A percentile compares a stretch with the other conserved stretches of the same genome.
Conservation (phyloP, 2,888 invertebrate species). For the Tolmerus cingulatus region DNA sequence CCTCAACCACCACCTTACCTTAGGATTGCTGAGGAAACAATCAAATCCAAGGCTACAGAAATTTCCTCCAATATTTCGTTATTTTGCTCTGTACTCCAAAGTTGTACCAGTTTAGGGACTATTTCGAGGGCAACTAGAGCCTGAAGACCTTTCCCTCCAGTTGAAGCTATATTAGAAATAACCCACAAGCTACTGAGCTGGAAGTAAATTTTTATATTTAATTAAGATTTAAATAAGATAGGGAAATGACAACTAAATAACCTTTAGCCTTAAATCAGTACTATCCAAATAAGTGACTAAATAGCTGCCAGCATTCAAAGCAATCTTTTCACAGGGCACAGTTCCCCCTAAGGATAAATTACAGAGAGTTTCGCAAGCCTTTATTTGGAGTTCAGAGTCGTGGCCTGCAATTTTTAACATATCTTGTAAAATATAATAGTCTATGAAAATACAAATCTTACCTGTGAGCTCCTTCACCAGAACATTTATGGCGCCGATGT, state of each 20-base stretch:
- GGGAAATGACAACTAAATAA: background rate
- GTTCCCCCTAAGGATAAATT: constrained; percentile 59
- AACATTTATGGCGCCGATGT: constrained; percentile 58
- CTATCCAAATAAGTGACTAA: constrained; percentile 57
- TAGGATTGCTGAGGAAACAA: constrained; percentile 46
- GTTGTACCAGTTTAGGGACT: constrained; percentile 55
- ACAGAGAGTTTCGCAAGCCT: constrained; percentile 59
- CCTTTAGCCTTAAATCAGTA: constrained; percentile 54
- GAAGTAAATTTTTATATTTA: background rate
- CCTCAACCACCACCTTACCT: background rate
- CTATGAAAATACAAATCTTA: constrained; percentile 29
- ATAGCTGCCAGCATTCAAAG: constrained; percentile 57
- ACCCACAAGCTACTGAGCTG: constrained; percentile 58
- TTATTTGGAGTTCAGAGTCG: constrained; percentile 55
- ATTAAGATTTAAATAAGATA: background rate
- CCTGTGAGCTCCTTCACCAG: constrained; percentile 61
- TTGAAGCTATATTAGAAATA: constrained; percentile 57
- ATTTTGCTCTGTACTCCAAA: constrained; percentile 51
- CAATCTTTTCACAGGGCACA: constrained; percentile 58
- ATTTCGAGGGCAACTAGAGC: constrained; percentile 57
- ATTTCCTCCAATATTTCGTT: constrained; percentile 56
- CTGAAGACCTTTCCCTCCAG: constrained; percentile 54
- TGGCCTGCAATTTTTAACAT: constrained; percentile 52
- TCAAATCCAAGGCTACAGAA: constrained; percentile 54
- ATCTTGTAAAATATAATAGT: background rate